Evolutionary conservation across 64 coral and sea anemone species (phyloP).

Genomic region (Montipora capricornis): DNA sequence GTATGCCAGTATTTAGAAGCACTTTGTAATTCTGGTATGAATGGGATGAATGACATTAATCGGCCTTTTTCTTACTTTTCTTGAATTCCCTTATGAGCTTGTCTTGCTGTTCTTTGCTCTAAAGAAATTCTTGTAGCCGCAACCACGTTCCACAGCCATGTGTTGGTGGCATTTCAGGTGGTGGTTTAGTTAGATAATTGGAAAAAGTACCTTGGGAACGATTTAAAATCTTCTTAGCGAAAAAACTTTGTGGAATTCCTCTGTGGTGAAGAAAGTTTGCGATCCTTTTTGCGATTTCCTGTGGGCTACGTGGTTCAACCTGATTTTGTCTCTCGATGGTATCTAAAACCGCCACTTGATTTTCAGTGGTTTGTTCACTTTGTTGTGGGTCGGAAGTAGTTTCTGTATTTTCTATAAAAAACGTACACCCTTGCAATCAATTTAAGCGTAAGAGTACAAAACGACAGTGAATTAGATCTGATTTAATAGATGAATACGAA

Average conservation of each 20-base stretch:
- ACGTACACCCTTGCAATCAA: too few relatives aligned
- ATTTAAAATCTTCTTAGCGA: not conserved
- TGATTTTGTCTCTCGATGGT: not conserved
- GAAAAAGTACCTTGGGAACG: not conserved
- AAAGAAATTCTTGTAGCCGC: not conserved
- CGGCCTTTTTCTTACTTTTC: not conserved
- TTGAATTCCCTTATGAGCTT: not conserved
- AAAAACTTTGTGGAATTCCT: not conserved
- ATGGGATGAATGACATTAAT: not conserved
- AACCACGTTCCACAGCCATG: not conserved
- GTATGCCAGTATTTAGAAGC: too few relatives aligned
- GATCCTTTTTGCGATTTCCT: not conserved
- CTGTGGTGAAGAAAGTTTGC: not conserved
- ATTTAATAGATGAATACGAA: too few relatives aligned
- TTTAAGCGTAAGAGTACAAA: too few relatives aligned
- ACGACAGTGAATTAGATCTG: too few relatives aligned
- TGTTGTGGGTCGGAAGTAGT: too few relatives aligned
- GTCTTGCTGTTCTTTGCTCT: not conserved
- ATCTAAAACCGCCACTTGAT: not conserved
- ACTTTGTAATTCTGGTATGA: not conserved
- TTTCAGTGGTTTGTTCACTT: not conserved
- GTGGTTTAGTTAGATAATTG: not conserved
- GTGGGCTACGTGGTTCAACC: not conserved
- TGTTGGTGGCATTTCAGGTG: not conserved
- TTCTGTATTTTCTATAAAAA: too few relatives aligned